phyloP scores from a whole-genome alignment of 1,140 invertebrate species.

The Drosophila prosaltans region DNA sequence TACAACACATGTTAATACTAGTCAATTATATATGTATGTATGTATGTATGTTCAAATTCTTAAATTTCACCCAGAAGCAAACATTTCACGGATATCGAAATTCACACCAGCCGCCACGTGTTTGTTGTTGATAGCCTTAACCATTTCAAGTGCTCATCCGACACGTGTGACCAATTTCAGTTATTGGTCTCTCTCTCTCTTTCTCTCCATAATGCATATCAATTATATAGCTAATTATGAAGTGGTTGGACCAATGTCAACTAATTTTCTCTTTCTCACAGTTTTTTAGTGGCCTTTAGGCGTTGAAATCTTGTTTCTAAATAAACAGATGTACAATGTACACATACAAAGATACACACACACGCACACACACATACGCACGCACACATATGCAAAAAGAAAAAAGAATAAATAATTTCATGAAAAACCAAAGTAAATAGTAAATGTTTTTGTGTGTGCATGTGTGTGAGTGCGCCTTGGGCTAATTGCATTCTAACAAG shows the following conservation, averaged over 20 bases:
- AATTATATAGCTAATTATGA: constrained; percentile 70
- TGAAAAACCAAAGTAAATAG: constrained; percentile 64
- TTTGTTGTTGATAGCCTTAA: constrained; percentile 32
- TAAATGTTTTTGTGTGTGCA: constrained; percentile 19
- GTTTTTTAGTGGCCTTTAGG: constrained; percentile 26
- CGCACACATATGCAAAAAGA: background rate
- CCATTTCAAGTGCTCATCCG: constrained; percentile 46
- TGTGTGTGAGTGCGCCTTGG: constrained; percentile 40
- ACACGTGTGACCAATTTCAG: constrained; percentile 68
- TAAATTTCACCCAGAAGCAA: no score
- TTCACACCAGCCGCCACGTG: constrained; percentile 64
- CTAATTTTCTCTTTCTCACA: constrained; percentile 18
- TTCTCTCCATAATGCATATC: constrained; percentile 58
- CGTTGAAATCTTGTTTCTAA: constrained; percentile 30
- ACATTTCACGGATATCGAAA: constrained; percentile 29
- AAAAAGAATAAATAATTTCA: constrained; percentile 48
- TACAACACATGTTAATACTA: no score
- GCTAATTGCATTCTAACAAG: constrained; percentile 82
- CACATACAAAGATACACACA: constrained; percentile 12
- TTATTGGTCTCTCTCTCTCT: constrained; percentile 43
- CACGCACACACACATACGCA: constrained; percentile 2
- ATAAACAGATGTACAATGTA: constrained; percentile 43
- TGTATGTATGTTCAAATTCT: no score
- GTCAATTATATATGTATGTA: no score
- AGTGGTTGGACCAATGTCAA: constrained; percentile 19